Conservation (phyloP, 92 coral and sea anemone genomes). For the Porites cylindrica region DNA sequence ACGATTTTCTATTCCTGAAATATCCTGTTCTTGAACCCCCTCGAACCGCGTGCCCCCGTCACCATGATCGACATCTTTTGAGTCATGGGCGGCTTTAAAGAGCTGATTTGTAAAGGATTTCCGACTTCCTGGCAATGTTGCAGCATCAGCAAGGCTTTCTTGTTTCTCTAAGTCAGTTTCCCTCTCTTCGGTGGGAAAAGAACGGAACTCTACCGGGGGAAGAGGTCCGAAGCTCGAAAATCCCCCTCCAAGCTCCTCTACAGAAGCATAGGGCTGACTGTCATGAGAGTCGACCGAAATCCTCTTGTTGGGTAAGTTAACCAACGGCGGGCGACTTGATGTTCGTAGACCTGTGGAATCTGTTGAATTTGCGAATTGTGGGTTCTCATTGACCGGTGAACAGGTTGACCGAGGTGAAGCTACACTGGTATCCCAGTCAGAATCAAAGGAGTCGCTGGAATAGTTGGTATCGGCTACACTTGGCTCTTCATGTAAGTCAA, state of each 20-base stretch:
- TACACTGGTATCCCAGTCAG: conserved; percentile 69
- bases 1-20: conserved; percentile 55
- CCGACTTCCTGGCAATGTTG: conserved; percentile 35
- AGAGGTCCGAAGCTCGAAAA: conserved; percentile 86
- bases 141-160: background rate
- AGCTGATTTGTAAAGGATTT: conserved; percentile 67
- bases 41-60: conserved; percentile 9
- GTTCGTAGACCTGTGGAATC: background rate
- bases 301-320: conserved; percentile 69
- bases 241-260: conserved; percentile 93
- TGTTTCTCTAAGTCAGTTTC: background rate
- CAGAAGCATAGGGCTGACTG: conserved; percentile 89
- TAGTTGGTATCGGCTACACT: conserved; percentile 44
- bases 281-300: conserved; percentile 75
- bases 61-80: conserved; percentile 18
- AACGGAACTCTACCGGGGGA: conserved; percentile 72
- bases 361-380: background rate
- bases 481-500: conserved; percentile 68
- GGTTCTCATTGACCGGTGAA: conserved; percentile 30
- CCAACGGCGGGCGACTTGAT: conserved; percentile 57
- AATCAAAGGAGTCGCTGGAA: conserved; percentile 65
- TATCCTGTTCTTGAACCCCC: conserved; percentile 43
- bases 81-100: conserved; percentile 22
- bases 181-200: conserved; percentile 20
- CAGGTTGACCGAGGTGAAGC: conserved; percentile 32